Percentiles rank a stretch among this genome's conserved stretches.
Evolutionary conservation across 2,797 vertebrate genomes (phyloP).

Genomic region (Chloroceryle amazona): DNA sequence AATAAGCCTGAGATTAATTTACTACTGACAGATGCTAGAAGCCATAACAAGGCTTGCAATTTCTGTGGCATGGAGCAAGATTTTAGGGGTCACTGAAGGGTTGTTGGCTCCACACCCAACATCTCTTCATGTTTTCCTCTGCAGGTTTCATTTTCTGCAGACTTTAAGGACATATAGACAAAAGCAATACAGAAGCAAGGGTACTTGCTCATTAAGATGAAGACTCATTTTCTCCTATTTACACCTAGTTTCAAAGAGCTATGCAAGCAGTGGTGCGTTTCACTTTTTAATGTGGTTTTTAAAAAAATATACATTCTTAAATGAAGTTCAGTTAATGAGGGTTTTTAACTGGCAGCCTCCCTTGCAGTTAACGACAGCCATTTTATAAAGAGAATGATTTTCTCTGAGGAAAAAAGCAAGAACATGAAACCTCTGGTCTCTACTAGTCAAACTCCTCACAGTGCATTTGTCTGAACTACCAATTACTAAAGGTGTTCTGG

Average conservation of each 20-base stretch:
- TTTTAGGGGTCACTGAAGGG: neutral
- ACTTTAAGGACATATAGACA: neutral
- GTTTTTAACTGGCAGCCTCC: neutral
- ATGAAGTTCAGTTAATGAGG: neutral
- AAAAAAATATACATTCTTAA: neutral
- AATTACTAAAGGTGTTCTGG: neutral
- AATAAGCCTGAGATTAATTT: neutral
- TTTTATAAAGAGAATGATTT: neutral
- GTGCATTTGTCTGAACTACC: neutral
- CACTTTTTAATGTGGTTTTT: neutral
- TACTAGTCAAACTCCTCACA: neutral
- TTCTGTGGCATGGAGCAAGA: neutral
- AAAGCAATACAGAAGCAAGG: neutral
- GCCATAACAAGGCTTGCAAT: neutral
- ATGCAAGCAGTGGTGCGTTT: neutral
- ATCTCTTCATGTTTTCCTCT: neutral
- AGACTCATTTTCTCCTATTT: neutral
- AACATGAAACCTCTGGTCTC: neutral
- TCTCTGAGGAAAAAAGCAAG: neutral
- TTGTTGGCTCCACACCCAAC: neutral
- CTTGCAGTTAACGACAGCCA: neutral
- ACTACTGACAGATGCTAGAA: neutral
- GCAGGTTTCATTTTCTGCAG: conserved; percentile 19
- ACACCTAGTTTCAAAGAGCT: neutral
- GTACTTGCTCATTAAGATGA: neutral